Evolutionary conservation across 2,113 vertebrate species (phyloP), one percentile per base, ranked within the genome.

Genomic region (Platanista minor): DNA sequence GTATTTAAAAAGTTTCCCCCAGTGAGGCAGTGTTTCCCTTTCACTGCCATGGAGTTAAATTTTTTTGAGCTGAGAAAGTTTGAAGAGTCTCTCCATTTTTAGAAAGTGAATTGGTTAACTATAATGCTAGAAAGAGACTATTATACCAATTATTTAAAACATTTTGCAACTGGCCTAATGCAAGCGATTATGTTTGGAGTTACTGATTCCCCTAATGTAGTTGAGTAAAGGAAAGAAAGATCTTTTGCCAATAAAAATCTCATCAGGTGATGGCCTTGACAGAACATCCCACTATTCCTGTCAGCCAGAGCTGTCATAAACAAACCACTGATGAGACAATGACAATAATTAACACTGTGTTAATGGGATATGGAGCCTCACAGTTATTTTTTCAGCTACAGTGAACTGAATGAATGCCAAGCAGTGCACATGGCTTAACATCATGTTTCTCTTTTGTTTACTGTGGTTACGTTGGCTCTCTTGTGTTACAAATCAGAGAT

Each of bases 261-360:
- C 98, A 98, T 99, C 98, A 98, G 98, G 98, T 98, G 98, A 98
- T 98, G 97, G 88, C 97, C 98, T 98, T 99, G 98, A 98, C 98
- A 98, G 98, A 98, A 95, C 87, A 80, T 98, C 98, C 97, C 97
- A 97, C 97, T 98, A 98, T 98, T 98, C 92, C 97, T 99, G 98
- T 98, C 98, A 98, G 97, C 98, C 97, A 97, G 97, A 98, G 96
- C 98, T 98, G 98, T 98, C 61, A 39, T 98, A 98, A 99, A 98
- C 98, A 98, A 98, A 98, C 97, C 96, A 88, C 97, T 99, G 98
- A 99, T 98, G 98, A 99, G 98, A 98, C 98, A 98, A 98, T 99
- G 98, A 98, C 98, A 99, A 98, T 99, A 99, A 99, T 99, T 98
- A 99, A 97, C 98, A 96, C 88, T 97, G 96, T 97, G 98, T 97